These are phyloP conservation scores for Caenorhabditis panamensis DNA, from an alignment of 2,888 invertebrate species.

Conservation along the genomic window DNA sequence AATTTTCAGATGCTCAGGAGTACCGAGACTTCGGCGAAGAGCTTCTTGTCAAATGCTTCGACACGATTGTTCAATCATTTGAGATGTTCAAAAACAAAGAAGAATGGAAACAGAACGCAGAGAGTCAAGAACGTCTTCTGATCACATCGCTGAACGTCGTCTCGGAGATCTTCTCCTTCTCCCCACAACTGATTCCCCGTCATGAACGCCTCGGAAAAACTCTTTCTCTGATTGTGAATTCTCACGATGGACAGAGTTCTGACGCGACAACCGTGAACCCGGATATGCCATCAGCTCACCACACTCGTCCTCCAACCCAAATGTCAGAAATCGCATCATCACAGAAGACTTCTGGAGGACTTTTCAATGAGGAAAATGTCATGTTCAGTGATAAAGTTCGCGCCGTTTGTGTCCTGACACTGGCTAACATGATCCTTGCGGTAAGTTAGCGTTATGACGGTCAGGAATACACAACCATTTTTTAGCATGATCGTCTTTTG, in stretches of 20 bases:
- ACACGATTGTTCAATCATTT: slow-evolving; percentile 53
- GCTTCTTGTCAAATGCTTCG: slow-evolving; percentile 40
- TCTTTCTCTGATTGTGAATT: slow-evolving; percentile 44
- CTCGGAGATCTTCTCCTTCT: slow-evolving; percentile 45
- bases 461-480: slow-evolving; percentile 9
- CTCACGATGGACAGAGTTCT: not conserved
- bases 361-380: slow-evolving; percentile 12
- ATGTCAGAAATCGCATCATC: slow-evolving; percentile 29
- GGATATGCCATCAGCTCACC: slow-evolving; percentile 44
- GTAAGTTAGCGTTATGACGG: not conserved
- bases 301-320: slow-evolving; percentile 44
- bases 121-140: slow-evolving; percentile 40
- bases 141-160: slow-evolving; percentile 25
- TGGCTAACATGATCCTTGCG: slow-evolving; percentile 54
- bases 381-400: slow-evolving; percentile 53
- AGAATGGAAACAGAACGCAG: slow-evolving; percentile 34
- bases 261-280: slow-evolving; percentile 32
- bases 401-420: slow-evolving; percentile 37
- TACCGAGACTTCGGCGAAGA: slow-evolving; percentile 30
- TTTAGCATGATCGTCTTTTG: slow-evolving; percentile 44
- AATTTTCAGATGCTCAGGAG: slow-evolving; percentile 14
- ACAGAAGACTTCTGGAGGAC: slow-evolving; percentile 5
- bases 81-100: slow-evolving; percentile 52
- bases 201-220: slow-evolving; percentile 56
- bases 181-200: slow-evolving; percentile 35